phyloP scores from a whole-genome alignment of 2,888 invertebrate genomes.

The Polietes domitor region DNA sequence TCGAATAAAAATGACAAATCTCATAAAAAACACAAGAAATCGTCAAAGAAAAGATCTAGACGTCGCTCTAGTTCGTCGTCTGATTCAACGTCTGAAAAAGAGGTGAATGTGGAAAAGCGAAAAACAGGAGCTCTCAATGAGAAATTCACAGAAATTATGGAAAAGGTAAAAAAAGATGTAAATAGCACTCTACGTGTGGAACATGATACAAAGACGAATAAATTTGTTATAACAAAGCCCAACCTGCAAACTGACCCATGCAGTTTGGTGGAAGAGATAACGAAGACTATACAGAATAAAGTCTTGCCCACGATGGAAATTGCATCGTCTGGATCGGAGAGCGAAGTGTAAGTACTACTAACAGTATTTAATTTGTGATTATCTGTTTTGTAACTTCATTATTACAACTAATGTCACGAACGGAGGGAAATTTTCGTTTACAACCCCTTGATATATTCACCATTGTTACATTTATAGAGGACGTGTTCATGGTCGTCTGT shows the following conservation, averaged over 20 bases:
- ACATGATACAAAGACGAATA: conserved; percentile 74
- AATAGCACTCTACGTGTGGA: conserved; percentile 69
- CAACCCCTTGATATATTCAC: no score
- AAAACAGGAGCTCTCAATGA: conserved; percentile 75
- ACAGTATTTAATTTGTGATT: no score
- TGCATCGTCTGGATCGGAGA: conserved; percentile 86
- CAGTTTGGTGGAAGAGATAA: conserved; percentile 82
- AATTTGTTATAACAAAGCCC: conserved; percentile 74
- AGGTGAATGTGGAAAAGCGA: conserved; percentile 69
- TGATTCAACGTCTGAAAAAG: conserved; percentile 71
- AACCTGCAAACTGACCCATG: conserved; percentile 81
- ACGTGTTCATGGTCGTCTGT: no score
- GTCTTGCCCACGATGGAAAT: conserved; percentile 82
- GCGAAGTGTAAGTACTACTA: conserved; percentile 82
- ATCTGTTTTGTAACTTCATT: no score
- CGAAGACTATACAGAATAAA: conserved; percentile 80
- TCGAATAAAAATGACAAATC: conserved; percentile 82
- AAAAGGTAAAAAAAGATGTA: conserved; percentile 75
- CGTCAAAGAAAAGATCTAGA: conserved; percentile 82
- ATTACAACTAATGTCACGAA: no score
- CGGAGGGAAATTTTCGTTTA: no score
- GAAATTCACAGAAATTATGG: conserved; percentile 80
- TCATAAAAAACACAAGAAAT: conserved; percentile 85
- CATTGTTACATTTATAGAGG: no score
- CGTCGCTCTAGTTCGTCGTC: conserved; percentile 74